phyloP scores from a whole-genome alignment of 2,888 invertebrate genomes.

The Erebia ligea region DNA sequence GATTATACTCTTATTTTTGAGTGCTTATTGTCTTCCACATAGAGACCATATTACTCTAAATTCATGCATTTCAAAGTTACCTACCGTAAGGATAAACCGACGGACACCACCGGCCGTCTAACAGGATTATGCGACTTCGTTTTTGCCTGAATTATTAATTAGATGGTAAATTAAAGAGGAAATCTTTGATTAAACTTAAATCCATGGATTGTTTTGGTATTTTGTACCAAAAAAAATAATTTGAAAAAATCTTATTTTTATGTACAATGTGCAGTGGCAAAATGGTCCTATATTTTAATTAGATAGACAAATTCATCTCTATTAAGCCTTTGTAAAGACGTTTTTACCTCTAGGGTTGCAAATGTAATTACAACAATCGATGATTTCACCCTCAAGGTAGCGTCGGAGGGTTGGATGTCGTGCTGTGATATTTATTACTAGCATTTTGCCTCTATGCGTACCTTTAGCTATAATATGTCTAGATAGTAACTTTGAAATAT shows the following conservation, averaged over 20 bases:
- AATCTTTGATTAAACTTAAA: slow-evolving; percentile 39
- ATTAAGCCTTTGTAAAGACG: slow-evolving; percentile 23
- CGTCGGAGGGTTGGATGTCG: slow-evolving; percentile 29
- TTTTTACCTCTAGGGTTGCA: slow-evolving; percentile 52
- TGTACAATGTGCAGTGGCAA: no score
- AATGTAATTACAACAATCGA: slow-evolving; percentile 78
- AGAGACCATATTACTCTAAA: slow-evolving; percentile 26
- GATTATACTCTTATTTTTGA: slow-evolving; percentile 19
- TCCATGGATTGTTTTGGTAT: slow-evolving; percentile 22
- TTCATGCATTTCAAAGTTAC: slow-evolving; percentile 28
- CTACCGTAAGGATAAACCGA: slow-evolving; percentile 38
- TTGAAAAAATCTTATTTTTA: not conserved
- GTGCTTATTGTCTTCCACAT: slow-evolving; percentile 23
- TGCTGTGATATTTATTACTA: slow-evolving; percentile 34
- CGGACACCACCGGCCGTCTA: slow-evolving; percentile 56
- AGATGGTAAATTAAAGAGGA: slow-evolving; percentile 43
- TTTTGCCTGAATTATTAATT: slow-evolving; percentile 68
- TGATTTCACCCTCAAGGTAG: slow-evolving; percentile 60
- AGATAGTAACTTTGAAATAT: not conserved
- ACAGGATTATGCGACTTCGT: slow-evolving; percentile 71
- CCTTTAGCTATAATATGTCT: not conserved
- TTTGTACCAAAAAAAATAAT: not conserved
- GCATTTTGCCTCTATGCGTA: not conserved
- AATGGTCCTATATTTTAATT: slow-evolving; percentile 14
- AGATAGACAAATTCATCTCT: slow-evolving; percentile 20